Base-by-base conservation (phyloP, 2,888 invertebrate genomes). In the Drosophila robusta region DNA sequence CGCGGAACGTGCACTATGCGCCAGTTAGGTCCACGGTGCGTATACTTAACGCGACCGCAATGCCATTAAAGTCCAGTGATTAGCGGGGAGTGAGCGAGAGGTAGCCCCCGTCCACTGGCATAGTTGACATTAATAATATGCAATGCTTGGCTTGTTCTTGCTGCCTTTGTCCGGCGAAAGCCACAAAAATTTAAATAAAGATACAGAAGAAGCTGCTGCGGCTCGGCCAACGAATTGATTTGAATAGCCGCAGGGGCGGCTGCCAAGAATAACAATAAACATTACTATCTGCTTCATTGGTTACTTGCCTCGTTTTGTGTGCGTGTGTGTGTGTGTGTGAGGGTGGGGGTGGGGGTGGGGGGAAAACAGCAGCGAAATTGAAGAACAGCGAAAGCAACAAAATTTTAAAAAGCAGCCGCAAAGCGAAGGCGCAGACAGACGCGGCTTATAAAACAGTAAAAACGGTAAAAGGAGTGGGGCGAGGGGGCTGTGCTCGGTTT, bases 221-320 rank as follows among this genome's bases (percentile, higher is more conserved):
- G 36, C 24, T 61, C 45, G 51, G 57, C 70, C 60, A 54, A 32
- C 60, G 85, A 87, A 87, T 86, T 86, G 85, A 87, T 87, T 86
- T 78, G 76, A 87, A 82, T 87, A 70, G 75, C 87, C 82, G 67
- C 64, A 57, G 64, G 75, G 74, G 56, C 65, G 60, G 57, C 60
- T 46, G 65, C 57, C 71, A 74, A 72, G 82, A 80, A 85, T 86
- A 86, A 86, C 85, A 86, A 86, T 86, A 86, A 86, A 86, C 85
- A 86, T 82, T 82, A 76, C 85, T 87, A 86, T 87, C 87, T 86
- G 85, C 87, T 85, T 78, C 85, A 86, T 86, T 87, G 87, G 85
- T 77, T 85, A 75, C 87, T 87, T 87, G 80, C 73, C 71, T 71
- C 12, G 4, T 2, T 38, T 2, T 36, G 4, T 36, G 4, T 36